phyloP scores from a whole-genome alignment of 2,797 vertebrate species.

The Sebastes glaucus region DNA sequence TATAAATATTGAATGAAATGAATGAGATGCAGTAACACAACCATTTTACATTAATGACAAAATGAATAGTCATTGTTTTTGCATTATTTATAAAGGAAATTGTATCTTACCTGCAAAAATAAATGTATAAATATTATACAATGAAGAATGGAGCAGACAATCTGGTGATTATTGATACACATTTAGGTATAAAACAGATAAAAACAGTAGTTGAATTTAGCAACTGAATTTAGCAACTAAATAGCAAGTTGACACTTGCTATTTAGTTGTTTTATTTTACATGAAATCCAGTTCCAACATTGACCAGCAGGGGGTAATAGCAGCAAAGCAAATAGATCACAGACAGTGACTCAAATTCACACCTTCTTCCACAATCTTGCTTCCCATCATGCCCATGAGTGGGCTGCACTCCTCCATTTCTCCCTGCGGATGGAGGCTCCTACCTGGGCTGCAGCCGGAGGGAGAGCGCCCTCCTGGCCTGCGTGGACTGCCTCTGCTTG shows the following conservation, averaged over 20 bases:
- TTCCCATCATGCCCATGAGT: not conserved
- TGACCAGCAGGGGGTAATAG: slow-evolving; percentile 68
- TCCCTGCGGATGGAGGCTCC: slow-evolving; percentile 13
- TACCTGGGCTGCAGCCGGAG: slow-evolving; percentile 61
- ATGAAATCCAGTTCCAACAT: not conserved
- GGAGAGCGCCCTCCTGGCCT: slow-evolving; percentile 62
- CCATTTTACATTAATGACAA: not conserved
- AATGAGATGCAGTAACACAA: not conserved
- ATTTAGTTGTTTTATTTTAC: not conserved
- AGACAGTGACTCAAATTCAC: not conserved
- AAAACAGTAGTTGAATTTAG: not conserved
- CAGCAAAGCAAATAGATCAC: slow-evolving; percentile 37
- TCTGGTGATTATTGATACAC: not conserved
- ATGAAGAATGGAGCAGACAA: not conserved
- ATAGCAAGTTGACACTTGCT: not conserved
- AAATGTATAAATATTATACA: not conserved
- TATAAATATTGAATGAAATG: not conserved
- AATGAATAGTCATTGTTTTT: not conserved
- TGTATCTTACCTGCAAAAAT: slow-evolving; percentile 10
- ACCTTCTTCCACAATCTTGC: not conserved
- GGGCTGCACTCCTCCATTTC: not conserved
- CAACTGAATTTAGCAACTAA: too few relatives aligned
- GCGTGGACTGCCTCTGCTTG: slow-evolving; percentile 84
- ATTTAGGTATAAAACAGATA: not conserved
- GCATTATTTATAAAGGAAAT: not conserved